Evolutionary conservation across 2,797 vertebrate species (phyloP), one percentile per base, ranked within the genome.

Genomic region (Oryzias dopingdopingensis): DNA sequence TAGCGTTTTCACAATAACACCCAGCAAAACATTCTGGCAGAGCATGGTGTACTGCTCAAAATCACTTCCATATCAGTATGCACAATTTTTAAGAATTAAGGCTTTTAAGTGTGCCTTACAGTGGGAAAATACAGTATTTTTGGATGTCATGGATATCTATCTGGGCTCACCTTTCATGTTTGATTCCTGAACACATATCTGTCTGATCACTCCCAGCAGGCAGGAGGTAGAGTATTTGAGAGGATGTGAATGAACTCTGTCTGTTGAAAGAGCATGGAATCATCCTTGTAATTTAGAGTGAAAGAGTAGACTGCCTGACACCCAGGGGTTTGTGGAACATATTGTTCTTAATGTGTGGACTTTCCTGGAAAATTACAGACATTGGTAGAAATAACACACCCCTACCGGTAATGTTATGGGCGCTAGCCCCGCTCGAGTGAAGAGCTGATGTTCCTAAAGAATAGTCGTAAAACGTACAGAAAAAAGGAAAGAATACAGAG

Each of bases 251-350:
- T 8, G 18, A 58, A n/a, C 12, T 4, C 44, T 7, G 29, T 42
- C 18, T 61, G 56, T 62, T 52, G 54, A 15, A 4, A 17, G 14
- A 46, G 17, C 17, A 56, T 45, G 22, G 56, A 61, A 24, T 41
- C 42, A 43, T 32, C 47, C 44, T 15, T 72, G 42, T 47, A 46
- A 49, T 49, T 70, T 37, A 73, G 40, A 37, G 15, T 64, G 47
- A 66, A 49, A 56, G 65, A 17, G 40, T 14, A 29, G 5, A 49
- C 14, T 2, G 17, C n/a, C 24, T 4, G 0, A 26, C 32, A 12
- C 46, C 52, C 20, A 20, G 50, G 42, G 1, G 29, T 53, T 55
- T 43, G 49, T 6, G 4, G 32, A 52, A 56, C 26, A 52, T 55
- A 15, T 42, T 68, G 51, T 65, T 68, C 24, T 8, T 49, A 59